Conservation (phyloP, 1,140 invertebrate genomes). For the Sarcophaga peregrina region DNA sequence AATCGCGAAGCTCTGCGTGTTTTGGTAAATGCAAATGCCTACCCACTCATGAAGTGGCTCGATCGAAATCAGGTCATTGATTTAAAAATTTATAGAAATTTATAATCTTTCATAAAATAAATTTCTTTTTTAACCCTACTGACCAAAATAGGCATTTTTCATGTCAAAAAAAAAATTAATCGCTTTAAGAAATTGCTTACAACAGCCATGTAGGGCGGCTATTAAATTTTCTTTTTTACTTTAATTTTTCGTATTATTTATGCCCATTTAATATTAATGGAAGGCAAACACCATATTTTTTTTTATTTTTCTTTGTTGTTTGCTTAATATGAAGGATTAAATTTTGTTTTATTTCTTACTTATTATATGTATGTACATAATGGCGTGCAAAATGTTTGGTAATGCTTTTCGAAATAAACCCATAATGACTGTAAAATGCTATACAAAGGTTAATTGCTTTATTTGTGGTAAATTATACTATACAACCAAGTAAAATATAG, state of each 20-base stretch:
- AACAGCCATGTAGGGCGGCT: neutral
- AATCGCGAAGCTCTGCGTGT: too few species aligned
- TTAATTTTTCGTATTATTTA: neutral
- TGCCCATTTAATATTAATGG: neutral
- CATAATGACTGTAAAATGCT: neutral
- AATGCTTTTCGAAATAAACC: neutral
- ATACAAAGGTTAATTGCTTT: neutral
- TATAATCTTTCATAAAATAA: too few species aligned
- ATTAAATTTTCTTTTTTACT: neutral
- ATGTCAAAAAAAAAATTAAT: neutral
- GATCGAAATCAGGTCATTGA: too few species aligned
- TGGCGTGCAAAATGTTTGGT: constrained; percentile 1
- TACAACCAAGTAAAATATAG: neutral
- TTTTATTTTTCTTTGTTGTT: neutral
- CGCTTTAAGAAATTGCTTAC: neutral
- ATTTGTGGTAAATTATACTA: neutral
- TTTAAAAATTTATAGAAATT: too few species aligned
- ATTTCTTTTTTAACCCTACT: too few species aligned
- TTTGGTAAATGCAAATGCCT: too few species aligned
- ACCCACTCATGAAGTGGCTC: too few species aligned
- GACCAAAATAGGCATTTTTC: too few species aligned
- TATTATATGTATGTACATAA: neutral
- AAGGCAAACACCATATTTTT: neutral
- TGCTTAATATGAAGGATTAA: constrained; percentile 2
- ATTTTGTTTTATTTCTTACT: neutral